Evolutionary conservation across 2,888 invertebrate genomes (phyloP), one percentile per base, ranked within the genome.

Genomic region (Idaea aversata): DNA sequence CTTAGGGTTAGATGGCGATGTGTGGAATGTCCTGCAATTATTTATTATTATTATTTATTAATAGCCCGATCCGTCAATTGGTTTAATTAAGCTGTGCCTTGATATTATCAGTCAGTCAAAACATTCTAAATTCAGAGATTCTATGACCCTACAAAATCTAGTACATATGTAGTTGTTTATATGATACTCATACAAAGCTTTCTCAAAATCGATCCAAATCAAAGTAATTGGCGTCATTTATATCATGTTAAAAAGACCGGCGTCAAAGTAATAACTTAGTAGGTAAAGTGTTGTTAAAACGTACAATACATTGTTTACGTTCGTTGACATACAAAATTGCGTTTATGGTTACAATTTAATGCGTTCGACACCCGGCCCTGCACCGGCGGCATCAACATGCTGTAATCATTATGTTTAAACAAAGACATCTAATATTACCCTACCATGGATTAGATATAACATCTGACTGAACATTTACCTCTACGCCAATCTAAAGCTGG

Each of bases 301-400:
- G 75, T 80, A 79, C 78, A 77, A 71, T 75, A 77, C 76, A 71
- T 69, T 36, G 65, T 66, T 65, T 47, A 75, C 77, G 81, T 77
- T 70, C 78, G 76, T 78, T 78, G 77, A 78, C 79, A 74, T 76
- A 80, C 77, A 79, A 77, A 73, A 80, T 82, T 76, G 81, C 76
- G 76, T 80, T 80, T 77, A 79, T 76, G 73, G 75, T 72, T 67
- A 70, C 68, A 69, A 70, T 74, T 75, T 74, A 69, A 72, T 63
- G 47, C 47, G 47, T 47, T 47, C 47, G 47, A 47, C 47, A 47
- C 47, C 47, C 47, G 47, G 10, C 36, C 6, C 2, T 3, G 25
- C 25, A 25, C n/a, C n/a, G n/a, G n/a, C n/a, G n/a, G n/a, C n/a
- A n/a, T 5, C 36, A 1, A 4, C 47, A 13, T 47, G 47, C 10